phyloP scores from a whole-genome alignment of 2,113 vertebrate genomes.

The Prietella phreatophila region DNA sequence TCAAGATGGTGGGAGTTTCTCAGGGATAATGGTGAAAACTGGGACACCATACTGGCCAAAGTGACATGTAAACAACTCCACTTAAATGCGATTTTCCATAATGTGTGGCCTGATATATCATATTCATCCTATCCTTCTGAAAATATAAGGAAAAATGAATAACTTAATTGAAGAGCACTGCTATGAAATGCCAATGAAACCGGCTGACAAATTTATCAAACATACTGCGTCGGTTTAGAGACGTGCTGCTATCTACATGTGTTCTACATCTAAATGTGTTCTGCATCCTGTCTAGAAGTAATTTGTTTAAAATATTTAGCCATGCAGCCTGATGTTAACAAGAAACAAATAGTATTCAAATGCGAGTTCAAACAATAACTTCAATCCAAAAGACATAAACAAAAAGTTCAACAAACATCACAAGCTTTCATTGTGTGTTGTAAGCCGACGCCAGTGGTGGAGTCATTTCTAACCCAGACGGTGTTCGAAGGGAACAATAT shows the following conservation, averaged over 20 bases:
- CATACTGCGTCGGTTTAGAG: neutral
- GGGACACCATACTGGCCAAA: slow-evolving; percentile 11
- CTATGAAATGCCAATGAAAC: neutral
- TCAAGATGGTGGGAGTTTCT: slow-evolving; percentile 39
- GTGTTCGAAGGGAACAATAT: neutral
- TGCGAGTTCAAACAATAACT: neutral
- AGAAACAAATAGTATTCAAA: neutral
- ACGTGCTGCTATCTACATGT: neutral
- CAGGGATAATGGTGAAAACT: slow-evolving; percentile 23
- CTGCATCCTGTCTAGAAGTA: slow-evolving; percentile 1
- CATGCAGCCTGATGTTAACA: neutral
- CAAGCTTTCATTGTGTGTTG: neutral
- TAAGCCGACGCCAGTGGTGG: neutral
- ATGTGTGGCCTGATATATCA: neutral
- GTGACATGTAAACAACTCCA: slow-evolving; percentile 1
- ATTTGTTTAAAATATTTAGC: slow-evolving; percentile 12
- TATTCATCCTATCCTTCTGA: neutral
- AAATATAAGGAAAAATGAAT: neutral
- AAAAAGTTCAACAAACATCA: neutral
- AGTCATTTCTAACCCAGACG: slow-evolving; percentile 1
- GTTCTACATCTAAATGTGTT: slow-evolving; percentile 22
- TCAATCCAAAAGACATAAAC: slow-evolving; percentile 19
- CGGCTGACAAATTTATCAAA: slow-evolving; percentile 8
- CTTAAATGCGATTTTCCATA: neutral
- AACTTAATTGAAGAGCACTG: neutral